phyloP scores from a whole-genome alignment of 2,797 vertebrate species.

The Onychomys leucogaster region DNA sequence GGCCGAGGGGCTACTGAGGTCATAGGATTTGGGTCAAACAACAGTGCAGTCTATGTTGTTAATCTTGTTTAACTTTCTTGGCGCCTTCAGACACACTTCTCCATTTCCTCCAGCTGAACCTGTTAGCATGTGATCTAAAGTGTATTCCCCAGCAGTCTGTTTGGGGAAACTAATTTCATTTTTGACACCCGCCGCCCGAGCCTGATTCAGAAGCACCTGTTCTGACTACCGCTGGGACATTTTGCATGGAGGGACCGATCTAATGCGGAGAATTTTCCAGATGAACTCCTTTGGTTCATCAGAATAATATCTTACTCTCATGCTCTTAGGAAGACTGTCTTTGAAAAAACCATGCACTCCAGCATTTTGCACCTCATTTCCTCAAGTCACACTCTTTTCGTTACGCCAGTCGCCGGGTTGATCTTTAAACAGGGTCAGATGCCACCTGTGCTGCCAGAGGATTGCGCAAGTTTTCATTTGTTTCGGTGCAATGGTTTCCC shows the following conservation, averaged over 20 bases:
- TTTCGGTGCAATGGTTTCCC: constrained; percentile 43
- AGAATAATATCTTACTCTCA: neutral
- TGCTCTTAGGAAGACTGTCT: constrained; percentile 44
- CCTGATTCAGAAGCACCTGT: constrained; percentile 25
- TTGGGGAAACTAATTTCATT: neutral
- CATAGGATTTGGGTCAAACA: constrained; percentile 6
- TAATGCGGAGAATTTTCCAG: constrained; percentile 7
- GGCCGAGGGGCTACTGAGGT: neutral
- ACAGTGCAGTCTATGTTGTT: neutral
- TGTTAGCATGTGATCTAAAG: constrained; percentile 23
- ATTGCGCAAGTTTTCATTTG: constrained; percentile 64
- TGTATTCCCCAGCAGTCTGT: neutral
- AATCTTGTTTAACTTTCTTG: constrained; percentile 47
- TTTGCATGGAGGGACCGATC: constrained; percentile 17
- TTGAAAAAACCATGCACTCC: constrained; percentile 53
- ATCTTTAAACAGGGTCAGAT: constrained; percentile 67
- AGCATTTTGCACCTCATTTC: neutral
- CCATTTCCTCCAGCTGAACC: neutral
- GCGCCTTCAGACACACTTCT: neutral
- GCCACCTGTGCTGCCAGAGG: constrained; percentile 34
- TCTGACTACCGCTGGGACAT: constrained; percentile 1
- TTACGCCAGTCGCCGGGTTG: constrained; percentile 51
- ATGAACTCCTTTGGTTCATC: constrained; percentile 21
- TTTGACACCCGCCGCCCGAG: neutral
- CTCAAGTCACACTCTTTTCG: constrained; percentile 44